Evolutionary conservation across 2,113 vertebrate species (phyloP), one percentile per base, ranked within the genome.

Genomic region (Varanus salvator): DNA sequence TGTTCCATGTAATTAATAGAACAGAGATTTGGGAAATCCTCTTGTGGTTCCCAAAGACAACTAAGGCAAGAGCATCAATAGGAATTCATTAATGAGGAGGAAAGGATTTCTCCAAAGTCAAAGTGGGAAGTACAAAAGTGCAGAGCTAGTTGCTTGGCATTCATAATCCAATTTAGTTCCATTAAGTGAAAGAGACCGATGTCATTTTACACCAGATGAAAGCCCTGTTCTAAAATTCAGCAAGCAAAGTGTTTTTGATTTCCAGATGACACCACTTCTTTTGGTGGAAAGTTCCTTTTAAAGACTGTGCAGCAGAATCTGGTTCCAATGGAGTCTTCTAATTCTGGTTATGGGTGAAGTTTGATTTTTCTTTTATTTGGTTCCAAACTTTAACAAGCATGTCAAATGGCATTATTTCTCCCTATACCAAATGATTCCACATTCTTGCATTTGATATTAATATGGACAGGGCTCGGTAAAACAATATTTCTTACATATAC

Each of bases 341-440:
- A 72, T 50, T 88, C 66, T 85, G 75, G 25, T 77, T 48, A n/a
- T 44, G 38, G 25, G 66, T 80, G 25, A 74, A 64, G 21, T 85
- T 34, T 88, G 66, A 52, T 72, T 50, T 80, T 34, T 88, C 68
- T 88, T 64, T 48, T 74, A 66, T 85, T 91, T 85, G 38, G 64
- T 85, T 88, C 75, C 83, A 88, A 29, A 2, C 21, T 60, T 54
- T 81, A 54, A 80, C 81, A 81, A 87, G 57, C 15, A 50, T 44
- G 75, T 85, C 54, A 64, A 91, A 75, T 81, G 44, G 19, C 76
- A 81, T 88, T 75, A 77, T 81, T 86, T 29, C 71, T 88, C n/a
- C 54, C 29, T 52, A 17, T 68, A 14, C 60, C 76, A 89, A 85
- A 89, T 86, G 54, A 89, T 68, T 76, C 50, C 60, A 38, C 87